These are phyloP conservation scores for Petrolisthes cinctipes DNA, from an alignment of 2,888 invertebrate genomes.

Conservation along the genomic window DNA sequence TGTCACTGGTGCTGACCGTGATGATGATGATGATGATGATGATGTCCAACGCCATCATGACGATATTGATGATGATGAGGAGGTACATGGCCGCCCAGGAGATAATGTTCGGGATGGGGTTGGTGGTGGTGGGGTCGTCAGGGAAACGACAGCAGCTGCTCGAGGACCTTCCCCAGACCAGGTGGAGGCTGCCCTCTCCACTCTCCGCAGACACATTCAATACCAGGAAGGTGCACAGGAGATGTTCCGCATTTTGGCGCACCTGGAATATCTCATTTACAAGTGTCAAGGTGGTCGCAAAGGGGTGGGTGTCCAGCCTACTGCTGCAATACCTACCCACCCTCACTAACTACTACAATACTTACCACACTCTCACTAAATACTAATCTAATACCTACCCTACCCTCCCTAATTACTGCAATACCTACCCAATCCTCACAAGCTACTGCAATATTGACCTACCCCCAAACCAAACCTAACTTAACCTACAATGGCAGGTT, in stretches of 20 bases:
- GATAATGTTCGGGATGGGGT: constrained; percentile 20
- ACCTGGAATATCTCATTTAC: constrained; percentile 58
- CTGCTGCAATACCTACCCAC: constrained; percentile 32
- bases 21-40: constrained; percentile 36
- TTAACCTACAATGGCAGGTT: no score
- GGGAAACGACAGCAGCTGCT: constrained; percentile 21
- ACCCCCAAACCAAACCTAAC: no score
- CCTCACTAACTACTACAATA: neutral
- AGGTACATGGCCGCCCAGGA: no score
- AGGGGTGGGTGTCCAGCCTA: constrained; percentile 48
- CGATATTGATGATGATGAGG: constrained; percentile 26
- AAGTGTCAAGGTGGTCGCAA: constrained; percentile 52
- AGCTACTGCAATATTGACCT: no score
- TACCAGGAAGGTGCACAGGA: constrained; percentile 62
- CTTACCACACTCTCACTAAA: no score
- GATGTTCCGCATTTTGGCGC: constrained; percentile 58
- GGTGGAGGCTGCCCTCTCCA: constrained; percentile 53
- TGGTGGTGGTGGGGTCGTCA: no score
- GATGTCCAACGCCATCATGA: constrained; percentile 46
- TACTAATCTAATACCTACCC: no score
- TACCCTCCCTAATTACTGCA: no score
- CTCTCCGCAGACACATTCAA: constrained; percentile 55
- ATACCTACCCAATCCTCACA: no score
- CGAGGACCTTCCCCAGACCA: constrained; percentile 45
- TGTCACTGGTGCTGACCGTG: constrained; percentile 52